Conservation (phyloP, 2,113 vertebrate genomes). For the Actenoides hombroni region DNA sequence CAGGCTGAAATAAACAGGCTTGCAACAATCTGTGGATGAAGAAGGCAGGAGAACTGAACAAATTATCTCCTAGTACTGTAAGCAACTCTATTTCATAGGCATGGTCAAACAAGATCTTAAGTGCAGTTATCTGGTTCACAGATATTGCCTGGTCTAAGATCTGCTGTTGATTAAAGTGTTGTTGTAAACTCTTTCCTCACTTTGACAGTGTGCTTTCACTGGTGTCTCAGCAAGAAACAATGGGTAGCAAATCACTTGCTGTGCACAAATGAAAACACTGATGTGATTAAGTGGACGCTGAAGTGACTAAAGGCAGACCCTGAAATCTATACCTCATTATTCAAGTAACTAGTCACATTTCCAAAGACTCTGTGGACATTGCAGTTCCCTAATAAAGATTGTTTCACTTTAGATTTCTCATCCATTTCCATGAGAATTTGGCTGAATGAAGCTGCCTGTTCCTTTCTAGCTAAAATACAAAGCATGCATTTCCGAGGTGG, state of each 20-base stretch:
- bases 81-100: background rate
- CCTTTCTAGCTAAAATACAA: background rate
- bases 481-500: background rate
- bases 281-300: background rate
- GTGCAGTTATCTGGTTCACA: background rate
- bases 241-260: background rate
- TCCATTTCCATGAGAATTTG: background rate
- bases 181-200: background rate
- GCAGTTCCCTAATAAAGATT: background rate
- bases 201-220: background rate
- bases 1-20: background rate
- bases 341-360: background rate
- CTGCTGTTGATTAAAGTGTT: background rate
- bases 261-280: background rate
- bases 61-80: background rate
- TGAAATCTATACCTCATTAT: slow-evolving; percentile 1
- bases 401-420: background rate
- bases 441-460: background rate
- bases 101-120: background rate
- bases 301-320: background rate
- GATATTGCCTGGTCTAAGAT: background rate
- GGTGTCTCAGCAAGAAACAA: background rate
- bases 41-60: background rate
- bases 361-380: background rate
- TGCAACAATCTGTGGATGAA: background rate